These are phyloP conservation scores for Tetheella fluctuosa DNA, from an alignment of 2,888 invertebrate species.

Conservation along the genomic window DNA sequence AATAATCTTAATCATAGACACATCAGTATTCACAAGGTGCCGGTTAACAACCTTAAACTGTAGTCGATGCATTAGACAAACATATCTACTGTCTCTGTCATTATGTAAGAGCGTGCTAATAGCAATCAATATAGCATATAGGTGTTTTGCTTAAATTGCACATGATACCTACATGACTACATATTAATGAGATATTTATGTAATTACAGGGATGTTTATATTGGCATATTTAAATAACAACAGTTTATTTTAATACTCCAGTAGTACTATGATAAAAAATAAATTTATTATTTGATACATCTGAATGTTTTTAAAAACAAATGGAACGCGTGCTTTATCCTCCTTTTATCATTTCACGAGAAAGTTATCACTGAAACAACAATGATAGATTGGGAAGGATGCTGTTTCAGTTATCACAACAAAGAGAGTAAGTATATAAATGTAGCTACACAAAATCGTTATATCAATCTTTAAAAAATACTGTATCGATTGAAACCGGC, in stretches of 20 bases:
- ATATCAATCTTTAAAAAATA: background rate
- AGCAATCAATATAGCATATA: conserved; percentile 1
- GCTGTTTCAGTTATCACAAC: background rate
- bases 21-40: conserved; percentile 11
- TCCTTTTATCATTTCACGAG: background rate
- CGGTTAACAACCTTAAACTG: conserved; percentile 29
- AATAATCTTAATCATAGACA: background rate
- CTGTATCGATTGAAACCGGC: background rate
- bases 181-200: background rate
- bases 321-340: background rate
- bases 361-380: background rate
- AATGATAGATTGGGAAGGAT: background rate
- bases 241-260: no score
- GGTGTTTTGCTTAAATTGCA: background rate
- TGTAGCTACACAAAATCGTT: background rate
- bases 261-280: no score
- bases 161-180: background rate
- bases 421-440: background rate
- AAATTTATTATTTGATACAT: no score
- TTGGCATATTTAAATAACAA: background rate
- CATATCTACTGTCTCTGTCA: conserved; percentile 4
- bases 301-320: background rate
- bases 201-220: background rate
- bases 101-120: conserved; percentile 9
- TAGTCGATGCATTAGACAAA: conserved; percentile 6